phyloP scores from a whole-genome alignment of 2,888 invertebrate genomes.

The Eucera pruinosa region DNA sequence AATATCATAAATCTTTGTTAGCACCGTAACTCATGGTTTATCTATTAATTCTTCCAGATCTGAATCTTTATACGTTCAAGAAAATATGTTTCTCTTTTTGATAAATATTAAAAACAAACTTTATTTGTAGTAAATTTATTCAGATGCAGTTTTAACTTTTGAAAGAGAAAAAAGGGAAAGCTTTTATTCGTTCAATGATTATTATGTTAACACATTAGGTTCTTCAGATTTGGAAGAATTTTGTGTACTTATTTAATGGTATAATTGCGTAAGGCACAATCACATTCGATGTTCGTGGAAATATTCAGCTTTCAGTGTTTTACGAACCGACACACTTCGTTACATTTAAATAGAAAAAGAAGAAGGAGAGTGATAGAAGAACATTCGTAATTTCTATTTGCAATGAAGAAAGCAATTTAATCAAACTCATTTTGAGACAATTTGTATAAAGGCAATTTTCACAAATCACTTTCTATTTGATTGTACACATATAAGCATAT shows the following conservation, averaged over 20 bases:
- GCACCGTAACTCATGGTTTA: constrained; percentile 35
- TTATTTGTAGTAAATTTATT: too few species aligned
- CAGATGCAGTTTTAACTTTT: too few species aligned
- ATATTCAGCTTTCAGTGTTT: neutral
- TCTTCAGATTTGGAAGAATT: constrained; percentile 31
- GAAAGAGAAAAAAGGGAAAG: too few species aligned
- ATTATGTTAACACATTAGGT: too few species aligned
- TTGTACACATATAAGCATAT: constrained; percentile 33
- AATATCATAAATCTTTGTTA: constrained; percentile 30
- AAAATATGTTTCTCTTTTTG: neutral
- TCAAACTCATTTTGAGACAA: constrained; percentile 29
- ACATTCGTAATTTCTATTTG: constrained; percentile 20
- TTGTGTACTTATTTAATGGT: constrained; percentile 28
- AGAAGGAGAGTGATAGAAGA: neutral
- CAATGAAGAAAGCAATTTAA: constrained; percentile 1
- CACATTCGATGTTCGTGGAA: constrained; percentile 27
- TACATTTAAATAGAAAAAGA: neutral
- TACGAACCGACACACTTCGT: neutral
- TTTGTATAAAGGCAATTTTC: constrained; percentile 15
- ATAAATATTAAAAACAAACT: too few species aligned
- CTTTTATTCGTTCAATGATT: too few species aligned
- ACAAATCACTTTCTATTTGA: constrained; percentile 15
- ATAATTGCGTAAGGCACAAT: constrained; percentile 48
- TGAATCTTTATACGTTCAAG: neutral
- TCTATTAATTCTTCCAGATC: constrained; percentile 30